Base-by-base conservation (phyloP, 1,140 invertebrate species). In the Zaprionus kolodkinae region DNA sequence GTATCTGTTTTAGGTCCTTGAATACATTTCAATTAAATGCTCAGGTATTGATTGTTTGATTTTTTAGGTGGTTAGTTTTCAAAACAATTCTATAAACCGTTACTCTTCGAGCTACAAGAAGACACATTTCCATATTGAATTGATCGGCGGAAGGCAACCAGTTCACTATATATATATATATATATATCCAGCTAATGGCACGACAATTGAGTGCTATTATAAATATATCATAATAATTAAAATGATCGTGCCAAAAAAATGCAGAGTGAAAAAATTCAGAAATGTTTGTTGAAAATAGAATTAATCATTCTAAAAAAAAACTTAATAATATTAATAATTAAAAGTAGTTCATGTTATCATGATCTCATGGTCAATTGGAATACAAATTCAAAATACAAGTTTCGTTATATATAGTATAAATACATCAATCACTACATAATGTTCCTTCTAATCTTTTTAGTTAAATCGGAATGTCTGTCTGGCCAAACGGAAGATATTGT, bases 311-410 rank as follows among this genome's bases (percentile, higher is more conserved):
- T 84, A 78, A 61, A 71, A 61, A 61, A 76, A 87, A 82, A 87
- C 83, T 80, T 84, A 87, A 87, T 88, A 79, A 80, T 84, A 88
- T 84, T 84, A 80, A 88, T 57, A 48, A 87, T 84, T 87, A 88
- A 84, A 79, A 57, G 63, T 84, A 88, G 71, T 87, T 83, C 83
- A 77, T 82, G 76, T 86, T 86, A 79, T 81, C 77, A 84, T 45
- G 59, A 71, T 57, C 40, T 57, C 40, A 57, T 77, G 55, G 57
- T 81, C 69, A 79, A 87, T 79, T 82, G 61, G 62, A 88, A 83
- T 86, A 79, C 83, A 79, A 87, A 72, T 85, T 55, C 71, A 87
- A 65, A 21, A 15, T 40, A 17, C 35, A 15, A 38, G 27, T 30
- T 36, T 59, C 75, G 52, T 68, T 78, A 79, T 71, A 77, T 73